Evolutionary conservation across 2,113 vertebrate genomes (phyloP).

Genomic region (Xiphias gladius): DNA sequence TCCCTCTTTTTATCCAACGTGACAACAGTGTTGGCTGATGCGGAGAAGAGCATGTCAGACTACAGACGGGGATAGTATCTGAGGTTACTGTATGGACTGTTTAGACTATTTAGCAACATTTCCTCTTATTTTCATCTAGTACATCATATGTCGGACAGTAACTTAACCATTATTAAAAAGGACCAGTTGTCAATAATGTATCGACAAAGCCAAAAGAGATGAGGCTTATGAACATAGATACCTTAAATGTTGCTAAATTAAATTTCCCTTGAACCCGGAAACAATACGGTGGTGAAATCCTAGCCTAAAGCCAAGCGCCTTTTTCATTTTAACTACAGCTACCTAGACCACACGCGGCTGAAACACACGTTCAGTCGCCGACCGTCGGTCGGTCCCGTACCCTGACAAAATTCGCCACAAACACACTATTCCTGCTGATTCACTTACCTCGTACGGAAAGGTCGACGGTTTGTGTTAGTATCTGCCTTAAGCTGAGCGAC

Average conservation of each 20-base stretch:
- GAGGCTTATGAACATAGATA: not conserved
- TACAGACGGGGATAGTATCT: not conserved
- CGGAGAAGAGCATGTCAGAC: slow-evolving; percentile 19
- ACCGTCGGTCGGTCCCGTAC: not conserved
- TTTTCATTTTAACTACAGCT: not conserved
- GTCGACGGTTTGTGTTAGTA: not conserved
- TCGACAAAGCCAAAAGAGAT: not conserved
- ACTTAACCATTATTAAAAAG: not conserved
- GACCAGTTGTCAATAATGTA: not conserved
- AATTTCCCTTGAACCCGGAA: not conserved
- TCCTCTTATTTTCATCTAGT: too few relatives aligned
- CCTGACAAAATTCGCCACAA: not conserved
- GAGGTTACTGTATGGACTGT: not conserved
- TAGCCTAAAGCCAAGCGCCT: not conserved
- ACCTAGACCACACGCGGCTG: slow-evolving; percentile 10
- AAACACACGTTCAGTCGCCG: not conserved
- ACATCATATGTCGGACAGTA: not conserved
- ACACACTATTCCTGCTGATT: not conserved
- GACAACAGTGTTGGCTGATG: slow-evolving; percentile 17
- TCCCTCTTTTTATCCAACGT: not conserved
- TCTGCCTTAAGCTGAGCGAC: not conserved
- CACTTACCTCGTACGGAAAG: slow-evolving; percentile 9
- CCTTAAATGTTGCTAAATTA: not conserved
- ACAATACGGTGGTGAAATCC: not conserved
- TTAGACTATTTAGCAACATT: not conserved